Base-by-base conservation (phyloP, 2,113 vertebrate species). In the Puntigrus tetrazona region DNA sequence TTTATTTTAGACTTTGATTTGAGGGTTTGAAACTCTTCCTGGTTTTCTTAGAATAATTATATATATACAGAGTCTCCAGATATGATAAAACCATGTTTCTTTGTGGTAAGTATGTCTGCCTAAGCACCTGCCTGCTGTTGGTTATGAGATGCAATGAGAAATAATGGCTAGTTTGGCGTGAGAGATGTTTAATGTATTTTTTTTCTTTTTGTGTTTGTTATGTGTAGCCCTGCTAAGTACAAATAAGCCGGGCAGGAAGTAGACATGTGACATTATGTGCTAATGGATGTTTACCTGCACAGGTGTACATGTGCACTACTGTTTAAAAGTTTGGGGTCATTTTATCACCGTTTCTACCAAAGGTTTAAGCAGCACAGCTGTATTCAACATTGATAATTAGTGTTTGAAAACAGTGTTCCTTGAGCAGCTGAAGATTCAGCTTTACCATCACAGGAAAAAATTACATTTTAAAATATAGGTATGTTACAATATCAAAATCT, bases 251-350 rank as follows among this genome's bases (percentile, higher is more conserved):
- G 29, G n/a, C 77, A 76, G 47, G 84, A 86, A 81, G 81, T 45
- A 79, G 72, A 78, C 11, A 20, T 69, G 45, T 70, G 70, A 29
- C 63, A 57, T 76, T 61, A 69, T 69, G 70, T 57, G 80, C 13
- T 88, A 86, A 88, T 88, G 81, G 84, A 41, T 84, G 87, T 88
- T 88, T 88, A 86, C 77, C 67, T 84, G 86, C 20, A 59, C 80
- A 85, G 80, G 86, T 87, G 86, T 87, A 67, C 31, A 22, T 38
- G 29, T 31, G 20, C 31, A 69, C 18, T 69, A 69, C 34, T 38
- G 8, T 34, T 18, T 1, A 83, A 13, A 38, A 31, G 34, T 70
- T 20, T 55, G 18, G 18, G 45, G 14, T 50, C 45, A 50, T 5
- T 50, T 1, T 50, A 1, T 18, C 16, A 50, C 16, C 1, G 14